Percentiles rank a stretch among this genome's conserved stretches.
These are phyloP conservation scores for Ctenoplectra terminalis DNA, from an alignment of 1,140 invertebrate species.

Conservation along the genomic window DNA sequence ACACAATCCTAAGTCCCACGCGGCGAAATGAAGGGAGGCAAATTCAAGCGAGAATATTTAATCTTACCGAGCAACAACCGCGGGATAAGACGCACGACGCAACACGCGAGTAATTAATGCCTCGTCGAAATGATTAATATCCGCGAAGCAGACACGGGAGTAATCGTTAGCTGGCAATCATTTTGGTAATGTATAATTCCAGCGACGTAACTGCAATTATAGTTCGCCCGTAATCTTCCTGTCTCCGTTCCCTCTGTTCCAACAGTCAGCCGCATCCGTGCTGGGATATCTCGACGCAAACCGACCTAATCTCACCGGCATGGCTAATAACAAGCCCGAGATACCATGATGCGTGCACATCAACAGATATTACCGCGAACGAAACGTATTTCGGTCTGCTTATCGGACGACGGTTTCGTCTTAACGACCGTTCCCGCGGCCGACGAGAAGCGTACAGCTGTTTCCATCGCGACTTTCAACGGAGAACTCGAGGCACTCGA, in stretches of 20 bases:
- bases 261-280: background rate
- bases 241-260: background rate
- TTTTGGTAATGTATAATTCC: constrained; percentile 42
- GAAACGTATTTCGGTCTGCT: constrained; percentile 21
- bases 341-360: constrained; percentile 45
- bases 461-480: background rate
- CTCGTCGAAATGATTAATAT: constrained; percentile 23
- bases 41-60: background rate
- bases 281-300: constrained; percentile 4
- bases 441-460: constrained; percentile 4
- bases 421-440: background rate
- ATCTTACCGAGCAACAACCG: background rate
- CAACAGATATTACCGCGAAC: constrained; percentile 43
- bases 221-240: constrained; percentile 46
- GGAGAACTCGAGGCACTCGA: too few species aligned
- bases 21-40: too few species aligned
- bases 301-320: constrained; percentile 38
- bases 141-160: background rate
- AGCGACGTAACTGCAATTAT: constrained; percentile 46
- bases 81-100: background rate
- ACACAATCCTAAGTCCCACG: too few species aligned
- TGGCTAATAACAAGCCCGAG: constrained; percentile 41
- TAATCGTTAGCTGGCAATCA: constrained; percentile 28
- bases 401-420: constrained; percentile 6
- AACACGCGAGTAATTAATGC: background rate